Evolutionary conservation across 1,140 invertebrate species (phyloP), one percentile per base, ranked within the genome.

Genomic region (Drosophila pachea): DNA sequence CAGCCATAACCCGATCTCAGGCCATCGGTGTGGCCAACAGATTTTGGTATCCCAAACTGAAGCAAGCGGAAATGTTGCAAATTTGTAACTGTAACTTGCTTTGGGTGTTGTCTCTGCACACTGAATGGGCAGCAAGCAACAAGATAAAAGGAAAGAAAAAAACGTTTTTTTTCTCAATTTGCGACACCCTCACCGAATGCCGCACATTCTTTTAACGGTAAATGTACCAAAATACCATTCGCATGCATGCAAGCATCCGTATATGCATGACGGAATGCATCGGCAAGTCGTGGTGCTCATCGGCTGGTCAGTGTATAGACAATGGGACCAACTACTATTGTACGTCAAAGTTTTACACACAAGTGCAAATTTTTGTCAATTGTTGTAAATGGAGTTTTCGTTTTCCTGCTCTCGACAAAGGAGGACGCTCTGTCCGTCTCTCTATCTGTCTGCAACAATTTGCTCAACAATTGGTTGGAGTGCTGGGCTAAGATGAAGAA

Each of bases 61-160:
- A 78, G 74, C 78, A 76, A 74, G 50, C 81, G 79, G 79, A 84
- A 84, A 86, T 86, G 79, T 84, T 86, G 79, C 81, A 84, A 76
- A 84, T 84, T 84, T 84, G 79, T 86, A 84, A 82, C 78, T 81
- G 62, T 64, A 58, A 65, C 53, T 64, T 69, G 67, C 52, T 40
- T 58, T 33, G 53, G 53, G 32, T 58, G 36, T 56, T 64, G 61
- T 40, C 65, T 68, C 60, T 38, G 1, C 22, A 4, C n/a, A 56
- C 53, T 35, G 36, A 43, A 42, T 50, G 36, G 61, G 61, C 50
- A 63, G 29, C 50, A 63, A 54, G 61, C 50, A 63, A 35, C 50
- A 63, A 54, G 61, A 63, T 47, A 63, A 54, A 52, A 55, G 22
- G 32, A 54, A 50, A 52, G 33, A 54, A 70, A 70, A 54, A 70